Percentiles rank a stretch among this genome's conserved stretches.
Conservation (phyloP, 2,113 vertebrate genomes). For the Periophthalmus modestus region DNA sequence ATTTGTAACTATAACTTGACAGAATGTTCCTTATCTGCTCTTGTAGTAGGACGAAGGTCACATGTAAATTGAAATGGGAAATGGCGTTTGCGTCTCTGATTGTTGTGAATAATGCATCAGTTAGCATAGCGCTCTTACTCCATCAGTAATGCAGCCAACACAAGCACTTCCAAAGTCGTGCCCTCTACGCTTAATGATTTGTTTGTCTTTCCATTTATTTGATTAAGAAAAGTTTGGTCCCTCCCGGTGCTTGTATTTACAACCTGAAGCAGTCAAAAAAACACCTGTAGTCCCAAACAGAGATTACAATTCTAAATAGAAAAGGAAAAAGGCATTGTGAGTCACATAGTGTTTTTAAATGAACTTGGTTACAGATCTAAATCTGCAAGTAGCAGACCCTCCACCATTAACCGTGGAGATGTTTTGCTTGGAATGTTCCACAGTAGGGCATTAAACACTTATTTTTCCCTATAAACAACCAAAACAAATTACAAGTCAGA, state of each 20-base stretch:
- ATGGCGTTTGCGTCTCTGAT: conserved; percentile 14
- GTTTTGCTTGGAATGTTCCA: no score
- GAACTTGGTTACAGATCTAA: background rate
- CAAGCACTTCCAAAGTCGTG: conserved; percentile 38
- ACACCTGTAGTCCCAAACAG: background rate
- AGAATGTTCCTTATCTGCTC: background rate
- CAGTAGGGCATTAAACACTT: no score
- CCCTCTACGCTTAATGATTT: conserved; percentile 24
- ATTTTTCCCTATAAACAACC: no score
- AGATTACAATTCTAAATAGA: background rate
- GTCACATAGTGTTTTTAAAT: background rate
- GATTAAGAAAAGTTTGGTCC: conserved; percentile 12
- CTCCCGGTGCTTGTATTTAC: background rate
- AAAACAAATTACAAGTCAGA: no score
- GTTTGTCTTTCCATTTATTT: conserved; percentile 36
- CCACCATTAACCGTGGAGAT: no score
- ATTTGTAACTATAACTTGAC: background rate
- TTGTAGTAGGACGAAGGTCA: conserved; percentile 27
- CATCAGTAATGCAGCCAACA: conserved; percentile 30
- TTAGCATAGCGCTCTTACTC: conserved; percentile 1
- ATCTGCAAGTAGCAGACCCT: no score
- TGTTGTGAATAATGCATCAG: conserved; percentile 29
- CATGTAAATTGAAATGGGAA: conserved; percentile 7
- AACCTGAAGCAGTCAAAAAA: background rate
- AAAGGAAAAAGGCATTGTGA: background rate